Conservation (phyloP, 2,888 invertebrate genomes). For the Panorpa germanica region DNA sequence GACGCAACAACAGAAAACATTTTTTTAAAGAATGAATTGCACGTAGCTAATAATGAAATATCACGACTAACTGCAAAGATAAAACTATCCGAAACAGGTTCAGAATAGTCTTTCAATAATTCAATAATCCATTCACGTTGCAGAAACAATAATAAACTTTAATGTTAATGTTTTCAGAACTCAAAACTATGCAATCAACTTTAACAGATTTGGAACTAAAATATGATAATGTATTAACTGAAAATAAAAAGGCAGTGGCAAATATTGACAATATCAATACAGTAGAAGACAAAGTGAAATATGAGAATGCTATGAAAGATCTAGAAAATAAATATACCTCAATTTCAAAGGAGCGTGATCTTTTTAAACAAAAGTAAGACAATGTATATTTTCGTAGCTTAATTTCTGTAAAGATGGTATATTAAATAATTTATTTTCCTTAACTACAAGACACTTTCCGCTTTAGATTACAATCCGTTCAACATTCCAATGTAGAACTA, state of each 20-base stretch:
- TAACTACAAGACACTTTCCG: neutral
- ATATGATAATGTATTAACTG: constrained; percentile 8
- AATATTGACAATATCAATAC: constrained; percentile 8
- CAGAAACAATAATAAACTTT: constrained; percentile 1
- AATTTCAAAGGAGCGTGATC: constrained; percentile 7
- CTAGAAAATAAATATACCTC: constrained; percentile 6
- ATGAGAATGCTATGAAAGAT: neutral
- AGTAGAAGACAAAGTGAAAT: neutral
- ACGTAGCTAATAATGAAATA: constrained; percentile 30
- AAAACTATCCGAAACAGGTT: constrained; percentile 27
- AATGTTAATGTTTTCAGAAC: constrained; percentile 8
- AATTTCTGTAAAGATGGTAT: no score
- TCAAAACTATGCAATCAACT: constrained; percentile 7
- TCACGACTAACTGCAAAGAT: constrained; percentile 24
- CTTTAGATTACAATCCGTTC: constrained; percentile 5
- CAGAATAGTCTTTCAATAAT: constrained; percentile 1
- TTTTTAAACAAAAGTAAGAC: constrained; percentile 9
- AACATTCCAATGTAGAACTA: constrained; percentile 14
- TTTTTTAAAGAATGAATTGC: constrained; percentile 29
- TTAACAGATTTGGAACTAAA: constrained; percentile 9
- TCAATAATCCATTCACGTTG: constrained; percentile 8
- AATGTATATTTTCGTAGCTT: neutral
- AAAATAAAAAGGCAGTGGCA: constrained; percentile 9
- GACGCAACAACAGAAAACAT: no score
- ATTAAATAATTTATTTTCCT: neutral